Percentiles rank a stretch among this genome's conserved stretches.
Evolutionary conservation across 2,797 vertebrate species (phyloP).

Genomic region (Ceryle rudis): DNA sequence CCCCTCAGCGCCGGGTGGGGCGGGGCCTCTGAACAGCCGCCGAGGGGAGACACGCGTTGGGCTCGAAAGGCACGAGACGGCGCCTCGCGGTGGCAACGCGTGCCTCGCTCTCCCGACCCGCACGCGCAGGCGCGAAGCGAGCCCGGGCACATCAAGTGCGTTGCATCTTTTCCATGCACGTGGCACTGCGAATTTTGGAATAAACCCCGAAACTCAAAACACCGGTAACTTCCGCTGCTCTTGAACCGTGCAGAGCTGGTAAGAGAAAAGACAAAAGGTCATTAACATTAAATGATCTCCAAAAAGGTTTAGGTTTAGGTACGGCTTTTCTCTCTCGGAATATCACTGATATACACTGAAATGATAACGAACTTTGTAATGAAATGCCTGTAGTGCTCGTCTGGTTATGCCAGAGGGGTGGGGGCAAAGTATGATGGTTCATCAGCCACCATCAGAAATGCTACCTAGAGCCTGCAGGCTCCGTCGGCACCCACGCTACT

Average conservation of each 20-base stretch:
- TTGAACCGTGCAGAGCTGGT: accelerated
- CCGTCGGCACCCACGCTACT: background rate
- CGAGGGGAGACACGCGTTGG: too few relatives aligned
- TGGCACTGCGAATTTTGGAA: background rate
- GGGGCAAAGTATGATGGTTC: accelerated
- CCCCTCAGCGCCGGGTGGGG: background rate
- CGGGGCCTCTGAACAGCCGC: background rate
- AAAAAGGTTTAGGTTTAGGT: accelerated
- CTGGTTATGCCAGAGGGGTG: accelerated
- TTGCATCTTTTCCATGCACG: too few relatives aligned
- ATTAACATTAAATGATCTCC: accelerated
- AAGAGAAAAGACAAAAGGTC: too few relatives aligned
- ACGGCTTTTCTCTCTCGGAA: background rate
- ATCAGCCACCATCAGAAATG: background rate
- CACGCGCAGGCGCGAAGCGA: background rate
- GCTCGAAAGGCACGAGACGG: background rate
- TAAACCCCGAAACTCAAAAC: accelerated
- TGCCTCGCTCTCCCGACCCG: accelerated
- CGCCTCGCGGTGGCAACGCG: background rate
- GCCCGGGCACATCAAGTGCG: too few relatives aligned
- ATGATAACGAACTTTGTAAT: background rate
- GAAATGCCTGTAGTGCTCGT: accelerated
- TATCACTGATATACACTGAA: background rate
- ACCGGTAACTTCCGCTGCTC: accelerated
- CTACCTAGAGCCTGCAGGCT: accelerated